Evolutionary conservation across 2,113 vertebrate species (phyloP).

Genomic region (Aspiorhynchus laticeps): DNA sequence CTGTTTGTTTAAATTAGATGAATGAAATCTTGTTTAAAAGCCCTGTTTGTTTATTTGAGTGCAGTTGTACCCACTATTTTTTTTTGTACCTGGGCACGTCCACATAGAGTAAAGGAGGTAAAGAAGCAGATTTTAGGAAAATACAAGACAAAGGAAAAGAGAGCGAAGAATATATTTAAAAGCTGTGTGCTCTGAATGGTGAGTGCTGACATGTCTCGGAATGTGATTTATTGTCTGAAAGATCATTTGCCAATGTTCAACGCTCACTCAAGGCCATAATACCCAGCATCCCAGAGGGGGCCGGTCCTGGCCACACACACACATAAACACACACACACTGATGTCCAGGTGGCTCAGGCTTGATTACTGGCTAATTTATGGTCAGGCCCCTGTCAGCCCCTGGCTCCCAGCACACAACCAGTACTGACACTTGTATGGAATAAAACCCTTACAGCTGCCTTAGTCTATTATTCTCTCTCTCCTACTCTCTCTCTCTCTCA

Average conservation of each 20-base stretch:
- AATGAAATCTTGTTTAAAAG: background rate
- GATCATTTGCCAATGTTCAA: constrained; percentile 52
- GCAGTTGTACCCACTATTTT: background rate
- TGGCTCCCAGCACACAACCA: constrained; percentile 53
- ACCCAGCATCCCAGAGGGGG: constrained; percentile 24
- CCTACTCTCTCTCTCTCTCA: background rate
- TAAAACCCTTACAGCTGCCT: constrained; percentile 56
- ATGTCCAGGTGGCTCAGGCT: constrained; percentile 43
- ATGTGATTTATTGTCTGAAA: constrained; percentile 54
- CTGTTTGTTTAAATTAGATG: background rate
- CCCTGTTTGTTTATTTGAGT: background rate
- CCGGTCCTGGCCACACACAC: constrained; percentile 23
- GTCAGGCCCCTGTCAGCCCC: constrained; percentile 55
- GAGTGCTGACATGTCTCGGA: constrained; percentile 18
- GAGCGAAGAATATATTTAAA: background rate
- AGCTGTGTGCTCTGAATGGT: constrained; percentile 16
- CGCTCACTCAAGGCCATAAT: constrained; percentile 61
- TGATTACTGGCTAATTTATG: constrained; percentile 65
- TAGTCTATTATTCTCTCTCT: constrained; percentile 51
- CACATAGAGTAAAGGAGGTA: background rate
- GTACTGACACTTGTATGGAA: constrained; percentile 59
- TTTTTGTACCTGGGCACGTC: background rate
- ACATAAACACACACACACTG: constrained; percentile 36
- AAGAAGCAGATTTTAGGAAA: background rate
- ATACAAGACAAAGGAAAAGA: background rate